Percentiles rank a stretch among this genome's conserved stretches.
These are phyloP conservation scores for Solen grandis DNA, from an alignment of 1,140 invertebrate species.

Conservation along the genomic window DNA sequence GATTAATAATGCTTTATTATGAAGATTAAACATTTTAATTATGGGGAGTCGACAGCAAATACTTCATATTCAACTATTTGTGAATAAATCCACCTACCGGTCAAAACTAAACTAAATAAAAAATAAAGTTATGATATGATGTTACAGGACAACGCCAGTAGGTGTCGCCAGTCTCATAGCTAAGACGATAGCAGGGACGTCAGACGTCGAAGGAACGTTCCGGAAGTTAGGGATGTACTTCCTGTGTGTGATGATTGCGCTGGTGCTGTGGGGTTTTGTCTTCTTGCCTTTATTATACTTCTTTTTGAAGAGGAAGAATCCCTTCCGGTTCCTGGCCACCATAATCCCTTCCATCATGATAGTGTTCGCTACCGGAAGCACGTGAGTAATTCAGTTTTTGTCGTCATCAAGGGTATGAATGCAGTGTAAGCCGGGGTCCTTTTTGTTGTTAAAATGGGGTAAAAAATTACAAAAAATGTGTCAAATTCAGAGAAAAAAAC, in stretches of 20 bases:
- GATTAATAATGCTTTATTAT: too few species aligned
- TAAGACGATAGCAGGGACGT: constrained; percentile 92
- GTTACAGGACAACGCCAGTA: constrained; percentile 90
- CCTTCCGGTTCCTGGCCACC: constrained; percentile 92
- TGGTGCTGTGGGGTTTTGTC: constrained; percentile 93
- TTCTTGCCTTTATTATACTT: constrained; percentile 94
- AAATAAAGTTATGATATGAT: too few species aligned
- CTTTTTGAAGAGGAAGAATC: constrained; percentile 91
- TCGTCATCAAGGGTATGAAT: background rate
- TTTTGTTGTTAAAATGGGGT: too few species aligned
- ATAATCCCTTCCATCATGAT: constrained; percentile 93
- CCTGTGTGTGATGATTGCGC: constrained; percentile 91
- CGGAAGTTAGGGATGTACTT: constrained; percentile 93
- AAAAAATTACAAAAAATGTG: too few species aligned
- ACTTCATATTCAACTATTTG: too few species aligned
- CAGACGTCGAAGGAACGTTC: constrained; percentile 90
- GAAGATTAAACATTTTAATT: too few species aligned
- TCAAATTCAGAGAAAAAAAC: too few species aligned
- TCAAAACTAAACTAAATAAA: too few species aligned
- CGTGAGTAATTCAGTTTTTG: constrained; percentile 62
- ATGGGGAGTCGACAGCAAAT: too few species aligned
- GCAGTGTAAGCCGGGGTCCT: background rate
- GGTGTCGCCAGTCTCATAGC: constrained; percentile 95
- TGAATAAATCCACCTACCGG: too few species aligned
- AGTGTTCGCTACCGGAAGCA: constrained; percentile 94